phyloP scores from a whole-genome alignment of 2,797 vertebrate species.

The Anabacerthia variegaticeps region DNA sequence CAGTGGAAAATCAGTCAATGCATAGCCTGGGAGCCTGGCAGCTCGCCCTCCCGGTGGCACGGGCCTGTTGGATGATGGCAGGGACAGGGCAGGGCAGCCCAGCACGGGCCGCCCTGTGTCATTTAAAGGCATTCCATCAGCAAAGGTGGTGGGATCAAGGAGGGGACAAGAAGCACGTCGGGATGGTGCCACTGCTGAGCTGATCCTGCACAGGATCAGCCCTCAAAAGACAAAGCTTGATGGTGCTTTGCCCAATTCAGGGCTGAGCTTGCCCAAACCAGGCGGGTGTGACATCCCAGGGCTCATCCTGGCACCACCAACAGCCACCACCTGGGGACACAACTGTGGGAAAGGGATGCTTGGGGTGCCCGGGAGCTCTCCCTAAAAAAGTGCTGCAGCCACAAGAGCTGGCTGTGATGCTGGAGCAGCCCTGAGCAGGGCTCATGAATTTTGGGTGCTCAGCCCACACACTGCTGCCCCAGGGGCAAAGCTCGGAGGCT shows the following conservation, averaged over 20 bases:
- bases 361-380: fast-evolving
- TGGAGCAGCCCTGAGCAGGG: not conserved
- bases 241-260: not conserved
- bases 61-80: not conserved
- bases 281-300: not conserved
- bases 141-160: not conserved
- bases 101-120: fast-evolving
- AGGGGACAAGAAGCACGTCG: fast-evolving
- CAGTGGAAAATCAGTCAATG: conserved; percentile 66
- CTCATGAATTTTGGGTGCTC: not conserved
- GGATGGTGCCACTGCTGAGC: not conserved
- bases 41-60: not conserved
- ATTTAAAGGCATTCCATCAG: not conserved
- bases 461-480: not conserved
- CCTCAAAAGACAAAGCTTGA: not conserved
- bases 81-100: not conserved
- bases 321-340: not conserved
- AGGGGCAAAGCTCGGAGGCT: not conserved
- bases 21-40: conserved; percentile 30
- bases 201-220: not conserved
- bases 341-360: fast-evolving
- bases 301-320: not conserved
- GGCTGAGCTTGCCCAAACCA: not conserved
- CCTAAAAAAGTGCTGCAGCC: conserved; percentile 21
- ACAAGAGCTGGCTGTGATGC: not conserved